These are phyloP conservation scores for Pseudochromis fuscus DNA, from an alignment of 2,797 vertebrate genomes.

Conservation along the genomic window DNA sequence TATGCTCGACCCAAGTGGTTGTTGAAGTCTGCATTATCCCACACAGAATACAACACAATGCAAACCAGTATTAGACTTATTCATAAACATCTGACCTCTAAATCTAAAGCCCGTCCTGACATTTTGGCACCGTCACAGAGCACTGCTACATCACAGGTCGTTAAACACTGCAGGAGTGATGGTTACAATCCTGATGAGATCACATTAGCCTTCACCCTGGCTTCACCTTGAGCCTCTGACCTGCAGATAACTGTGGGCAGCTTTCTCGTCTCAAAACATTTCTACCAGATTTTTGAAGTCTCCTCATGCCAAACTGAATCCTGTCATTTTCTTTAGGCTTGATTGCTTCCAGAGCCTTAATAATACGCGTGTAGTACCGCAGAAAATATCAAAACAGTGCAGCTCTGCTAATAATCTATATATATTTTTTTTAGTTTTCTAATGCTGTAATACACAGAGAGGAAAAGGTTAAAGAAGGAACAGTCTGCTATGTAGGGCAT, in stretches of 20 bases:
- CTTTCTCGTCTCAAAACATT: constrained; percentile 18
- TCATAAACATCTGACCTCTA: constrained; percentile 51
- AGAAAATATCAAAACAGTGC: background rate
- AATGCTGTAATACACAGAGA: background rate
- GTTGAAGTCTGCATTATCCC: constrained; percentile 25
- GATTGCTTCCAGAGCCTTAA: background rate
- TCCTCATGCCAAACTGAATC: background rate
- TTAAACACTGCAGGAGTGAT: constrained; percentile 42
- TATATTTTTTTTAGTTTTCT: constrained; percentile 3
- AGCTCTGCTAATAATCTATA: background rate
- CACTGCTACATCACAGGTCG: constrained; percentile 44
- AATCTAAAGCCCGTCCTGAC: constrained; percentile 47
- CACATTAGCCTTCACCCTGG: constrained; percentile 45
- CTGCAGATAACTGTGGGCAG: constrained; percentile 30
- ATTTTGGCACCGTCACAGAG: constrained; percentile 62
- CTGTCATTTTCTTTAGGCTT: background rate
- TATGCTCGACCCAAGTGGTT: constrained; percentile 9
- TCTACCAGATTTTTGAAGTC: constrained; percentile 23
- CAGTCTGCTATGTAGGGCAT: constrained; percentile 1
- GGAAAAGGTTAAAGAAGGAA: background rate
- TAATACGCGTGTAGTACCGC: background rate
- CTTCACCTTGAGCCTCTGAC: constrained; percentile 57
- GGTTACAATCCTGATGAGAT: constrained; percentile 61
- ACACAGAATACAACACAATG: constrained; percentile 36
- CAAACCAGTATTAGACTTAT: constrained; percentile 48